Evolutionary conservation across 2,888 invertebrate species (phyloP).

Genomic region (Hydroisotoma schaefferi): DNA sequence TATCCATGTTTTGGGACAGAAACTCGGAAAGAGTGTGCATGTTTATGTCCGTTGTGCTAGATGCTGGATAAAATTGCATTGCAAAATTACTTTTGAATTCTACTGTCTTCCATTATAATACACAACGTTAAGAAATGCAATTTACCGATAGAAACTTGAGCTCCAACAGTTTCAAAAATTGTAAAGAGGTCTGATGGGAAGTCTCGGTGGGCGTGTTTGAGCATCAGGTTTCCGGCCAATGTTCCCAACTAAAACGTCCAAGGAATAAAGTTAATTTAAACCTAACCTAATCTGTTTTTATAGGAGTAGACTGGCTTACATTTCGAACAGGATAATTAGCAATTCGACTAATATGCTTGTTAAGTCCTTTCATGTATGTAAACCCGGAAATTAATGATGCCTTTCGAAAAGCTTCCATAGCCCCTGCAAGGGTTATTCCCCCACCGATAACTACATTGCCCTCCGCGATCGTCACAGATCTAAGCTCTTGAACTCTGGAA

Average conservation of each 20-base stretch:
- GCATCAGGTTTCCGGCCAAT: slow-evolving; percentile 67
- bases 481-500: slow-evolving; percentile 20
- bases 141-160: slow-evolving; percentile 49
- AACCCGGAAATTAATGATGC: slow-evolving; percentile 1
- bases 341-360: slow-evolving; percentile 63
- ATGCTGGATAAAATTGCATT: slow-evolving; percentile 23
- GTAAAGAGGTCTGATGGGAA: slow-evolving; percentile 71
- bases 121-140: background rate
- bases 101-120: no score
- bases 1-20: slow-evolving; percentile 61
- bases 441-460: slow-evolving; percentile 10
- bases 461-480: background rate
- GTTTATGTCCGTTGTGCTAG: slow-evolving; percentile 17
- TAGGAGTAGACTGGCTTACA: slow-evolving; percentile 55
- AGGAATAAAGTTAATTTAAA: background rate
- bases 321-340: slow-evolving; percentile 70
- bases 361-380: background rate
- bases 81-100: no score
- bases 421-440: background rate
- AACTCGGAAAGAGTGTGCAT: slow-evolving; percentile 56
- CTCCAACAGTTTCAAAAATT: slow-evolving; percentile 54
- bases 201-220: slow-evolving; percentile 63
- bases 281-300: background rate
- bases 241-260: slow-evolving; percentile 54
- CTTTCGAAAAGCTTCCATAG: background rate